Conservation (phyloP, 2,888 invertebrate genomes). For the Adelphocoris suturalis region DNA sequence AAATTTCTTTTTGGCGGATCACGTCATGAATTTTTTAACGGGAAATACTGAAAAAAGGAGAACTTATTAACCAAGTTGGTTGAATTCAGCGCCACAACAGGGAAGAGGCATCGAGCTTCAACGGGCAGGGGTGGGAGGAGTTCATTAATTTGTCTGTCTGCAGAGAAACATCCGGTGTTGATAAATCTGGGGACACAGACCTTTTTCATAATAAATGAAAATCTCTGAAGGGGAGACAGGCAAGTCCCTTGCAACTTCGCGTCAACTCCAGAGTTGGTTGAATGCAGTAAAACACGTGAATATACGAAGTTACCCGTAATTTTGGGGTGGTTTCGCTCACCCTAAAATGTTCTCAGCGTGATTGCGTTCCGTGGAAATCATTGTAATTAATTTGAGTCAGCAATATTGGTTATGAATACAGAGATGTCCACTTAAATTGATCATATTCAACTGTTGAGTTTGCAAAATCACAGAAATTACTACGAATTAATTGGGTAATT, state of each 20-base stretch:
- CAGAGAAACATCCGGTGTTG: conserved; percentile 6
- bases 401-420: too few species aligned
- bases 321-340: too few species aligned
- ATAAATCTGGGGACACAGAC: conserved; percentile 16
- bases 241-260: not conserved
- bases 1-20: not conserved
- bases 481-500: too few species aligned
- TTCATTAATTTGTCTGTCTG: conserved; percentile 13
- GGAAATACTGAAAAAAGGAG: not conserved
- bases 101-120: not conserved
- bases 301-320: too few species aligned
- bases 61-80: conserved; percentile 13
- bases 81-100: not conserved
- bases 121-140: not conserved
- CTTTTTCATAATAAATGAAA: conserved; percentile 31
- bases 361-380: too few species aligned
- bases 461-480: too few species aligned
- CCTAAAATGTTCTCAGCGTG: too few species aligned
- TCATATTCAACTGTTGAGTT: too few species aligned
- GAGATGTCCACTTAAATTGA: too few species aligned
- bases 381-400: too few species aligned
- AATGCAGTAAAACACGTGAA: not conserved
- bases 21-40: not conserved
- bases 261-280: not conserved
- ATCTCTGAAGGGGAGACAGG: not conserved